A percentile compares a stretch with the other conserved stretches of the same genome.
phyloP scores from a whole-genome alignment of 2,113 vertebrate species.

The Pontoporia blainvillei region DNA sequence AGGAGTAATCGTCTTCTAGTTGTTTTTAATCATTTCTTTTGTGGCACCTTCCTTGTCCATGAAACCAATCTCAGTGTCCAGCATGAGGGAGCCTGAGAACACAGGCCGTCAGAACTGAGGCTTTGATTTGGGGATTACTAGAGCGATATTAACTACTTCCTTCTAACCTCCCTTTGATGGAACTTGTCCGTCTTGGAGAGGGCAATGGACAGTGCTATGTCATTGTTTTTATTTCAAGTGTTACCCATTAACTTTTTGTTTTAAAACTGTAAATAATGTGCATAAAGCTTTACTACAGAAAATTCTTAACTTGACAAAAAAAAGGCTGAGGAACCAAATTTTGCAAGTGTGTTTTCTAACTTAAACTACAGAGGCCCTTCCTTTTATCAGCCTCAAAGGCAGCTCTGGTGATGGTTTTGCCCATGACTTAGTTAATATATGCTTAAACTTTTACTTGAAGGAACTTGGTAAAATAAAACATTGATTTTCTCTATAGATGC shows the following conservation, averaged over 20 bases:
- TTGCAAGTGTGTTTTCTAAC: neutral
- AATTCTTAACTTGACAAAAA: slow-evolving; percentile 22
- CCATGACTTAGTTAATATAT: neutral
- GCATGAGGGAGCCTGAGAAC: slow-evolving; percentile 64
- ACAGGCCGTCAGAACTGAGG: neutral
- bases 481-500: neutral
- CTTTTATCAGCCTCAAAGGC: neutral
- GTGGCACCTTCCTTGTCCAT: slow-evolving; percentile 66
- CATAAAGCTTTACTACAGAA: slow-evolving; percentile 8
- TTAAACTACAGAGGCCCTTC: neutral
- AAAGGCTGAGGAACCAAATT: neutral
- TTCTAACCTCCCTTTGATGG: slow-evolving; percentile 17
- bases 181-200: neutral
- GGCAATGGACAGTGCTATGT: neutral
- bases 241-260: neutral
- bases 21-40: slow-evolving; percentile 77
- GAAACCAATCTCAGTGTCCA: slow-evolving; percentile 61
- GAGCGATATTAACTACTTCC: slow-evolving; percentile 27
- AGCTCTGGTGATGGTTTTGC: neutral
- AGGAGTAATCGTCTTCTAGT: slow-evolving; percentile 67
- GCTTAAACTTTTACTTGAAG: neutral
- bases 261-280: neutral
- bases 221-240: slow-evolving; percentile 17
- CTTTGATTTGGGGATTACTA: slow-evolving; percentile 61
- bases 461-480: slow-evolving; percentile 2